Evolutionary conservation across 2,888 invertebrate genomes (phyloP), one percentile per base, ranked within the genome.

Genomic region (Athalia circularis): DNA sequence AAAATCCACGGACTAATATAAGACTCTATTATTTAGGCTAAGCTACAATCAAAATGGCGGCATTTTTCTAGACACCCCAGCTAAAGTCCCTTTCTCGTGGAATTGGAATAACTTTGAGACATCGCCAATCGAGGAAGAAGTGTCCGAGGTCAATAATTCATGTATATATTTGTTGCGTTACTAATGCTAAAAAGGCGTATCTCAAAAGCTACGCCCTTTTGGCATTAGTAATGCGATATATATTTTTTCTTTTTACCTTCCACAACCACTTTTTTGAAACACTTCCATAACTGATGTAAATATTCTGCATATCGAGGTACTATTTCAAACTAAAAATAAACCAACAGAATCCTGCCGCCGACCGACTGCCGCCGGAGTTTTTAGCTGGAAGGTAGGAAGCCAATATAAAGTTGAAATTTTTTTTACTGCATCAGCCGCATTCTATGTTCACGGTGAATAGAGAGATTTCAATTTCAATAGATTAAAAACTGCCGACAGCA

Each of bases 11-110:
- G 45, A 11, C 13, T 8, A 68, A 29, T 13, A 7, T 48, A 8
- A 9, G 11, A 68, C 29, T 83, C n/a, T 29, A n/a, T 54, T 54
- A 72, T 80, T 48, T 79, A 87, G 87, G 62, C 81, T 87, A 74
- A 85, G 83, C 68, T 87, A 85, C 80, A 87, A 87, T 83, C 86
- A 87, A 81, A 84, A 84, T 50, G 85, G 85, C 47, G 87, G 87
- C 78, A 83, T 85, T 81, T 85, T 78, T 72, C 68, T 78, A 79
- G 84, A 86, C 78, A 83, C 83, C 83, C 84, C 83, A 47, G 65
- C 79, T 3, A 82, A 82, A 11, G 61, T 79, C 54, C 82, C 86
- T 52, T 80, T 82, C 70, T 65, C 79, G 9, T 87, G 87, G 87
- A 81, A 80, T 6, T 87, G 87, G 85, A 82, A 80, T 72, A 76